phyloP scores from a whole-genome alignment of 2,888 invertebrate genomes.

The Rhorus exstirpatorius region DNA sequence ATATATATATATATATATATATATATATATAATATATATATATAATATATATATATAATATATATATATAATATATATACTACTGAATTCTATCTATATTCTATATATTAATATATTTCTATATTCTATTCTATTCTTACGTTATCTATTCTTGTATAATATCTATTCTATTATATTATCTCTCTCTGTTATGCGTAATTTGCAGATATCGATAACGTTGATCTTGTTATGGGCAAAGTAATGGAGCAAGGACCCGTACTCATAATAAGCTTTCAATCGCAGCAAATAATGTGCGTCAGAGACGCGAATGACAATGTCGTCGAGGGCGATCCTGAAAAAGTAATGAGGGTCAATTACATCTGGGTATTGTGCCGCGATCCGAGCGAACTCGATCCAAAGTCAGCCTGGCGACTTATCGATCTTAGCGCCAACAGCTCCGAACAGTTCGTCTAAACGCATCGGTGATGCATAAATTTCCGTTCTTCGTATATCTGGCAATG shows the following conservation, averaged over 20 bases:
- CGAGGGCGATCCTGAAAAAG: conserved; percentile 98
- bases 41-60: too few species aligned
- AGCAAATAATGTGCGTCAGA: conserved; percentile 97
- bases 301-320: conserved; percentile 94
- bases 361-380: conserved; percentile 99
- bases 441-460: conserved; percentile 93
- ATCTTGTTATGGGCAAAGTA: conserved; percentile 98
- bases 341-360: conserved; percentile 97
- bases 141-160: too few species aligned
- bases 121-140: too few species aligned
- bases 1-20: too few species aligned
- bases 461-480: too few species aligned
- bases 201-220: conserved; percentile 95
- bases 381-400: conserved; percentile 96
- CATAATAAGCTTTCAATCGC: conserved; percentile 97
- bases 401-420: conserved; percentile 98
- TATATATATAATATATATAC: too few species aligned
- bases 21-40: too few species aligned
- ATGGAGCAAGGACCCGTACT: conserved; percentile 99
- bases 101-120: too few species aligned
- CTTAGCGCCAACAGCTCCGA: conserved; percentile 94
- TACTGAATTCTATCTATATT: too few species aligned
- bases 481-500: conserved; percentile 43
- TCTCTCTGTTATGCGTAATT: too few species aligned
- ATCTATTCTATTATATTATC: too few species aligned